Evolutionary conservation across 2,113 vertebrate species (phyloP).

Genomic region (Castor canadensis): DNA sequence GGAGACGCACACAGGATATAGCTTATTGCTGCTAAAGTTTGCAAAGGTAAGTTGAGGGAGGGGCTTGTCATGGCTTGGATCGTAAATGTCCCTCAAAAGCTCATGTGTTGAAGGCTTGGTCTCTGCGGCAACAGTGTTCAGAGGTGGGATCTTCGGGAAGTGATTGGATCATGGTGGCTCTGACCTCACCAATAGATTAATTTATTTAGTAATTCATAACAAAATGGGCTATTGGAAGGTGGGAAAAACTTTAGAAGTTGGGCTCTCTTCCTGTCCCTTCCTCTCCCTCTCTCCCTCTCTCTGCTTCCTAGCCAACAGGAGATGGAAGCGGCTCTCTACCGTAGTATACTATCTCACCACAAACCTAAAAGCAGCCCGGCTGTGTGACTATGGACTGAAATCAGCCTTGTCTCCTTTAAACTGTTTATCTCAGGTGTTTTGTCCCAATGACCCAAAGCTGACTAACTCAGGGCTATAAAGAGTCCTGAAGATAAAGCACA

Average conservation of each 20-base stretch:
- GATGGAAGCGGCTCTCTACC: neutral
- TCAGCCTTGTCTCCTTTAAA: too few relatives aligned
- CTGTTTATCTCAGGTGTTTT: neutral
- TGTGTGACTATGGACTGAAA: neutral
- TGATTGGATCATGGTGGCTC: neutral
- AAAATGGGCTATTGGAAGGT: neutral
- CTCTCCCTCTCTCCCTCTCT: too few relatives aligned
- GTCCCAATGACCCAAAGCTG: neutral
- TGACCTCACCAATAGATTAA: neutral
- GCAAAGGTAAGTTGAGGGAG: neutral
- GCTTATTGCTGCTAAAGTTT: neutral
- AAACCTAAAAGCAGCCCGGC: neutral
- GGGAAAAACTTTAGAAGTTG: neutral
- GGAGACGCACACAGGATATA: too few relatives aligned
- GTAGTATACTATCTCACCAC: neutral
- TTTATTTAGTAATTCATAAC: too few relatives aligned
- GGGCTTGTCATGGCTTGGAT: neutral
- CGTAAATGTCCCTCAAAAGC: neutral
- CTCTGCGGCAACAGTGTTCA: neutral
- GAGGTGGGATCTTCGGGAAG: neutral
- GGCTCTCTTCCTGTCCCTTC: too few relatives aligned
- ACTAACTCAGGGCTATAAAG: neutral
- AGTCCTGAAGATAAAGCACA: rapidly evolving
- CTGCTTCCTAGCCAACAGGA: neutral
- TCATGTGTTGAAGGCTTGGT: neutral